Base-by-base conservation (phyloP, 1,140 invertebrate species). In the Melanaphis sacchari region DNA sequence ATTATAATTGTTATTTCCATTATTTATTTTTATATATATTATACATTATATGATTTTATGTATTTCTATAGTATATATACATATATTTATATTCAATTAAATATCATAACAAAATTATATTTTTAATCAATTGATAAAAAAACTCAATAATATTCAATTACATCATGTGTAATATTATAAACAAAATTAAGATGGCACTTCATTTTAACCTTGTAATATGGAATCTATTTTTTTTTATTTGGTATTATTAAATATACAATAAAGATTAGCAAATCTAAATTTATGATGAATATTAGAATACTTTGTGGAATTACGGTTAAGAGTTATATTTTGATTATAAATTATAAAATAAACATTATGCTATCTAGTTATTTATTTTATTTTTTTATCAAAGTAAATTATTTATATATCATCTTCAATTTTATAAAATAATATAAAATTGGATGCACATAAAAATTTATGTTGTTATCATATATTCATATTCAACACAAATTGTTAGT, bases 171-270 rank as follows among this genome's bases (percentile, higher is more conserved):
- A 4, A 46, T 87, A 11, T 87, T n/a, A 1, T 88, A 88, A 49
- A 88, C 22, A 43, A 46, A 49, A 49, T 88, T 49, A 88, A 49
- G 31, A 24, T 88, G 43, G 21, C 46, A 88, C 31, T 88, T 52
- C 6, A 46, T 88, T 88, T 88, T 49, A 88, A 88, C 43, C 43
- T 88, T 49, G n/a, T 88, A 49, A 88, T 87, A 41, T 87, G n/a
- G 6, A 46, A n/a, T 87, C 24, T 87, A 21, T 87, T 49, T 49
- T 36, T 88, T 15, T 49, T 85, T 36, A 88, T 49, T 88, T 22
- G 46, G 85, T 38, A 88, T n/a, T 88, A 41, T 87, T 87, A 87
- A 87, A 87, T 87, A 21, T 36, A 46, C 21, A 2, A 87, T 88
- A 88, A 40, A 31, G 76, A 81, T 81, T 21, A 84, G 49, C n/a